Conservation (phyloP, 2,797 vertebrate genomes). For the Cetoscarus ocellatus region DNA sequence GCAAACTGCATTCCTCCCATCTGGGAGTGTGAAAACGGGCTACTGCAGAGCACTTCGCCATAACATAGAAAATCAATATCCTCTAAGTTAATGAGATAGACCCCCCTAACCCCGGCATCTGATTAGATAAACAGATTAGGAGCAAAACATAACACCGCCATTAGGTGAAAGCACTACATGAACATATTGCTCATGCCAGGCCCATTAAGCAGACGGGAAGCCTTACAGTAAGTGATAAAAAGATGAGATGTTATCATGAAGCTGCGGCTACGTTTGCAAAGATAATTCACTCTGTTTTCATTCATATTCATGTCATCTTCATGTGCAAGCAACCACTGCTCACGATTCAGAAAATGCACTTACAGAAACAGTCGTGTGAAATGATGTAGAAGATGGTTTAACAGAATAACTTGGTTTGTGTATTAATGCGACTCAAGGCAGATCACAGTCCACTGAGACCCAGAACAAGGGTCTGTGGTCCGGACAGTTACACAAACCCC, state of each 20-base stretch:
- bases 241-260: constrained; percentile 21
- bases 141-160: constrained; percentile 68
- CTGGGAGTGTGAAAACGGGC: constrained; percentile 59
- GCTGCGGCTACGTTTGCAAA: constrained; percentile 16
- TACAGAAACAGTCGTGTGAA: neutral
- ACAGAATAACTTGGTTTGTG: neutral
- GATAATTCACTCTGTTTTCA: constrained; percentile 12
- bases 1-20: constrained; percentile 69
- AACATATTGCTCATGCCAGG: constrained; percentile 36
- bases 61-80: constrained; percentile 77
- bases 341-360: neutral
- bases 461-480: neutral
- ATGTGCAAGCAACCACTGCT: neutral
- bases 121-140: constrained; percentile 81
- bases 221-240: constrained; percentile 42
- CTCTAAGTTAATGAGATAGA: constrained; percentile 77
- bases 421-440: neutral
- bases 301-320: neutral
- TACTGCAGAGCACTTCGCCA: constrained; percentile 52
- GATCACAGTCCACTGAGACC: neutral
- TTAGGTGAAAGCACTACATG: constrained; percentile 50
- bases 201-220: constrained; percentile 35
- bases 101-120: constrained; percentile 71
- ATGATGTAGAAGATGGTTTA: neutral
- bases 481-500: too few relatives aligned